phyloP scores from a whole-genome alignment of 2,797 vertebrate species.

The Aplochiton taeniatus region DNA sequence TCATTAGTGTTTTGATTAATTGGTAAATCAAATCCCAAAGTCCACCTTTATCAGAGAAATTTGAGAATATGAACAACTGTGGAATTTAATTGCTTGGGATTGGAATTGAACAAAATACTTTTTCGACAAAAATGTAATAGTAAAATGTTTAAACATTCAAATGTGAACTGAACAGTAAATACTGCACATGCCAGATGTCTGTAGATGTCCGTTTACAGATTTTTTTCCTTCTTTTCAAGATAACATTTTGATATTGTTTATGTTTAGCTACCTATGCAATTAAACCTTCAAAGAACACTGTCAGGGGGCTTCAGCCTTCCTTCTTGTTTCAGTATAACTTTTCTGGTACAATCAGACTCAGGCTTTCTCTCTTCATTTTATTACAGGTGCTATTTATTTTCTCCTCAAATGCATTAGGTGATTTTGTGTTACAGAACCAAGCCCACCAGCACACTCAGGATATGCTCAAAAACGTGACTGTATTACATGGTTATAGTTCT shows the following conservation, averaged over 20 bases:
- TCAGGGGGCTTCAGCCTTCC: conserved; percentile 71
- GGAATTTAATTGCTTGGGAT: too few relatives aligned
- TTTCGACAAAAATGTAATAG: too few relatives aligned
- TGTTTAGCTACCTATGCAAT: conserved; percentile 88
- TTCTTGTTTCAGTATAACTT: conserved; percentile 68
- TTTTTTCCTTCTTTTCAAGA: conserved; percentile 33
- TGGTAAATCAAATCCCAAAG: too few relatives aligned
- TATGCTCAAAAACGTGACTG: conserved; percentile 46
- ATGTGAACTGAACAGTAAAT: too few relatives aligned
- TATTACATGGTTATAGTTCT: conserved; percentile 24
- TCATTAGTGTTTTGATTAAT: too few relatives aligned
- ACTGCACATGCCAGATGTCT: too few relatives aligned
- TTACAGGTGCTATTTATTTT: conserved; percentile 80
- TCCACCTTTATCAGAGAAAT: too few relatives aligned
- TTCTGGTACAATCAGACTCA: conserved; percentile 83
- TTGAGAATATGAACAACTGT: too few relatives aligned
- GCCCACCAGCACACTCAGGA: conserved; percentile 64
- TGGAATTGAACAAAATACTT: too few relatives aligned
- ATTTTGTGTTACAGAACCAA: conserved; percentile 37
- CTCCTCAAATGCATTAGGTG: conserved; percentile 59
- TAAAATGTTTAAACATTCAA: too few relatives aligned
- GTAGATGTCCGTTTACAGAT: conserved; percentile 18
- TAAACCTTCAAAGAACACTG: conserved; percentile 58
- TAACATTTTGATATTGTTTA: conserved; percentile 72
- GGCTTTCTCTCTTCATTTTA: conserved; percentile 63